Evolutionary conservation across 2,888 invertebrate genomes (phyloP), one percentile per base, ranked within the genome.

Genomic region (Nomada hirtipes): DNA sequence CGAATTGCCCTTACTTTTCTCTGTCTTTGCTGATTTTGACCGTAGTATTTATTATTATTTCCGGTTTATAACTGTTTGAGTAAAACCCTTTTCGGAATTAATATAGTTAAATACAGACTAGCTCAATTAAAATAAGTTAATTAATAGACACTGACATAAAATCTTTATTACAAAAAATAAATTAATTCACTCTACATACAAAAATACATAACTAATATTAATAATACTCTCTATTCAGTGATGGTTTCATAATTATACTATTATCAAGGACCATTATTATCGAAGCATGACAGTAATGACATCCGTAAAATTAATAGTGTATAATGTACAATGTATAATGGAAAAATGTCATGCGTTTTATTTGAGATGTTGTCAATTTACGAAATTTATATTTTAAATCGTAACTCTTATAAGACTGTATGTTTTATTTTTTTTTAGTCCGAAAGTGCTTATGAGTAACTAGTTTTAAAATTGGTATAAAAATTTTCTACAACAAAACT

Each of bases 141-240:
- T 71, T 73, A 76, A 82, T 82, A 63, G 87, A 86, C 83, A 81
- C 78, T 70, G 89, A 89, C 88, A 86, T 88, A 88, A 88, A 88
- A 83, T 89, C 89, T 88, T 88, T 88, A 92, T 92, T 92, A 92
- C 91, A 92, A 92, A 92, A 92, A 92, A 92, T 92, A 92, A 92
- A 92, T 92, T 92, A 92, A 91, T 91, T 91, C 90, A 90, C 85
- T 92, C 90, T 92, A 92, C 90, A 90, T 92, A 92, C 91, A 92
- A 92, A 92, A 92, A 92, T 92, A 92, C 92, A 92, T 87, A 89
- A 90, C 89, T 91, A 90, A 91, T 92, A 90, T 90, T 87, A 92
- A 92, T 92, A 92, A 92, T 92, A 92, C 92, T 92, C 90, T 92
- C 91, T 92, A 91, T 90, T 88, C 87, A 88, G 89, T 90, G 91